These are phyloP conservation scores for Chaenocephalus aceratus DNA, from an alignment of 2,113 vertebrate species.

Conservation along the genomic window DNA sequence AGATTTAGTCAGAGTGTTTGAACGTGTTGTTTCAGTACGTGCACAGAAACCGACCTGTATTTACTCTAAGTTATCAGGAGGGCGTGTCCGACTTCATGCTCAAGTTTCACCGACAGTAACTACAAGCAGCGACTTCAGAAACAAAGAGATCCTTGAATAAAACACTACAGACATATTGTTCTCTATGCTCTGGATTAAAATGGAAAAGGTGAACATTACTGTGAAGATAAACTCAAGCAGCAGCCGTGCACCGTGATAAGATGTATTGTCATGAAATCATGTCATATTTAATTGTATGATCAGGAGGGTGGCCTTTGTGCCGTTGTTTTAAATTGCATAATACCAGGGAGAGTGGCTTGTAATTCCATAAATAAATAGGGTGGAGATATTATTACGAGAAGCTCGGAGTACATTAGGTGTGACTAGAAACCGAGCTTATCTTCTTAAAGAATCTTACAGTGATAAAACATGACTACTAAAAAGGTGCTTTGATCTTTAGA, in stretches of 20 bases:
- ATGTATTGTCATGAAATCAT: too few species aligned
- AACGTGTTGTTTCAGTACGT: not conserved
- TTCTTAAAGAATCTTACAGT: not conserved
- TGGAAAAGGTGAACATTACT: not conserved
- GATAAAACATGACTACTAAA: not conserved
- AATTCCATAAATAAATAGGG: not conserved
- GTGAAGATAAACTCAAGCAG: not conserved
- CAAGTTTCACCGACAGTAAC: slow-evolving; percentile 77
- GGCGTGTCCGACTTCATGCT: slow-evolving; percentile 24
- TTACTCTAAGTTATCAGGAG: slow-evolving; percentile 36
- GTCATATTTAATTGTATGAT: too few species aligned
- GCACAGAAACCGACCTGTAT: slow-evolving; percentile 25
- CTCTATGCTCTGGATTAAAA: not conserved
- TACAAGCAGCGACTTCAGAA: not conserved
- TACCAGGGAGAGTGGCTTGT: not conserved
- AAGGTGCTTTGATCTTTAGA: not conserved
- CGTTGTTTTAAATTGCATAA: not conserved
- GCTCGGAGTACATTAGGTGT: not conserved
- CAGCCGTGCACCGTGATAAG: too few species aligned
- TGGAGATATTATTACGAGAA: not conserved
- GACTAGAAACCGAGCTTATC: not conserved
- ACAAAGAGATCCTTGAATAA: not conserved
- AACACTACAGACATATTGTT: not conserved
- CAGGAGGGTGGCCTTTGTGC: not conserved
- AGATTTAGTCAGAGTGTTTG: too few species aligned